Percentiles rank a stretch among this genome's conserved stretches.
These are phyloP conservation scores for Myotis yumanensis DNA, from an alignment of 2,113 vertebrate species.

Conservation along the genomic window DNA sequence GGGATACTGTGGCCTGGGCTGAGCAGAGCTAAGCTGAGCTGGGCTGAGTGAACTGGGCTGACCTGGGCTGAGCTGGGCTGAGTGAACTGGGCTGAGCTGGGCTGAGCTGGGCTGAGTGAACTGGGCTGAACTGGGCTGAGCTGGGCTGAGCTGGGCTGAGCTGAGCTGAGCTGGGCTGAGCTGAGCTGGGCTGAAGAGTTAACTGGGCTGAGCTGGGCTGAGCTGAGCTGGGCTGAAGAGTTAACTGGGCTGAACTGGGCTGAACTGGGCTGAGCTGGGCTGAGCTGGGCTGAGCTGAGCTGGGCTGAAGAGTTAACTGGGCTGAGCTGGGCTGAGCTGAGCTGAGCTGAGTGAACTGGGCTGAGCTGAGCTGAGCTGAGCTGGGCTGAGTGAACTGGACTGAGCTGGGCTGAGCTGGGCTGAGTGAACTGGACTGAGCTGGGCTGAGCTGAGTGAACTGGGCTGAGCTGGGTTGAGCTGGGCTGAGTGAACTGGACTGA, in stretches of 20 bases:
- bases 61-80: rapidly evolving
- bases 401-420: rapidly evolving
- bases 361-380: rapidly evolving
- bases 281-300: rapidly evolving
- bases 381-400: rapidly evolving
- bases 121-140: neutral
- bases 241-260: rapidly evolving
- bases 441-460: rapidly evolving
- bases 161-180: rapidly evolving
- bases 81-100: rapidly evolving
- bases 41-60: neutral
- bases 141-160: rapidly evolving
- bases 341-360: rapidly evolving
- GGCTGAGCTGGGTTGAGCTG: rapidly evolving
- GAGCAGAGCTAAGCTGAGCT: rapidly evolving
- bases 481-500: rapidly evolving
- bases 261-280: rapidly evolving
- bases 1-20: neutral
- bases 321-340: rapidly evolving
- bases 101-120: neutral
- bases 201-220: rapidly evolving
- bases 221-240: rapidly evolving
- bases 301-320: rapidly evolving
- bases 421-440: rapidly evolving
- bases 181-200: rapidly evolving